Conservation (phyloP, 2,888 invertebrate genomes). For the Diadromus collaris region DNA sequence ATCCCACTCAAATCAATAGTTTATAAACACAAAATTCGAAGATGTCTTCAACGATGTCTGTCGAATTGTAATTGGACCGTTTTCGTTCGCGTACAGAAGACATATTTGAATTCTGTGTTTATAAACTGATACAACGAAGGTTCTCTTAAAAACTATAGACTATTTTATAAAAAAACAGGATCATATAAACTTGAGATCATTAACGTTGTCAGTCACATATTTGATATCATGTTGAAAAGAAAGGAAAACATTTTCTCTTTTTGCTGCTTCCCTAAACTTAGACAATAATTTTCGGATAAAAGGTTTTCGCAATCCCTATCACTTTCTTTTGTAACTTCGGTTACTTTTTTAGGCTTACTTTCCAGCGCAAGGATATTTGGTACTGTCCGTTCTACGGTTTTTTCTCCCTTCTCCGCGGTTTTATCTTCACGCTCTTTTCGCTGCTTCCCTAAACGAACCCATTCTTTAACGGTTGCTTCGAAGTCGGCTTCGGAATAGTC, state of each 20-base stretch:
- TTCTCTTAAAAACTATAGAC: conserved; percentile 19
- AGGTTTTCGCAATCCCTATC: conserved; percentile 15
- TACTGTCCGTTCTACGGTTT: background rate
- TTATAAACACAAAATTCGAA: background rate
- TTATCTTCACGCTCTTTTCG: conserved; percentile 27
- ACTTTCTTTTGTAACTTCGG: background rate
- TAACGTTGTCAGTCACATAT: conserved; percentile 12
- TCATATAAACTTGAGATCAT: conserved; percentile 15
- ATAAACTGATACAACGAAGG: background rate
- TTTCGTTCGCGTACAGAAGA: background rate
- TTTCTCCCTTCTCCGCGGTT: conserved; percentile 20
- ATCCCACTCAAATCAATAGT: background rate
- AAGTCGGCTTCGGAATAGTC: conserved; percentile 23
- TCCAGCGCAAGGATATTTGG: conserved; percentile 14
- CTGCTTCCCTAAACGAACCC: conserved; percentile 24
- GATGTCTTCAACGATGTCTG: background rate
- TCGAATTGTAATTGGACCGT: background rate
- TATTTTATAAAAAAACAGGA: conserved; percentile 25
- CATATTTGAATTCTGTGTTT: background rate
- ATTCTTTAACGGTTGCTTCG: conserved; percentile 20
- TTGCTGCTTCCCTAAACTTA: too few relatives aligned
- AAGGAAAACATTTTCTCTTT: too few relatives aligned
- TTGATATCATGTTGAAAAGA: conserved; percentile 12
- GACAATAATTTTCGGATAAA: conserved; percentile 2
- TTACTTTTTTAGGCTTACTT: conserved; percentile 20